Percentiles rank a stretch among this genome's conserved stretches.
phyloP scores from a whole-genome alignment of 2,797 vertebrate species.

The Acanthurus tractus region DNA sequence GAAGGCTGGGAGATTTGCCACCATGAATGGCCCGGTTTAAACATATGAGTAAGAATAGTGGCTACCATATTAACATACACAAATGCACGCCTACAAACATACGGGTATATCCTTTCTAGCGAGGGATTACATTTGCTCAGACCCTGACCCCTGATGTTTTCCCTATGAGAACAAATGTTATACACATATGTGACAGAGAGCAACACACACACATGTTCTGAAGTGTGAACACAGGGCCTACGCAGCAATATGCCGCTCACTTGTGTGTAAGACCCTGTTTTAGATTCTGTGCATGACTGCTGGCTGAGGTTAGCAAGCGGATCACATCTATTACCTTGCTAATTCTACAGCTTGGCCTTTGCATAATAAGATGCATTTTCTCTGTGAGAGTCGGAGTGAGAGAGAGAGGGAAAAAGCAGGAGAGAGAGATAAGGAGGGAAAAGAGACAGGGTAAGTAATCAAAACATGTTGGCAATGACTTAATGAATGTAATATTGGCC shows the following conservation, averaged over 20 bases:
- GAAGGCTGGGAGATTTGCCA: neutral
- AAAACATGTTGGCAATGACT: slow-evolving; percentile 77
- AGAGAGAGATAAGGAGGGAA: slow-evolving; percentile 41
- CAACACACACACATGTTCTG: slow-evolving; percentile 3
- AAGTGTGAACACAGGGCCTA: slow-evolving; percentile 48
- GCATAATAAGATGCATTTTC: slow-evolving; percentile 80
- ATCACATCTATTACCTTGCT: slow-evolving; percentile 83
- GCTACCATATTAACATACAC: neutral
- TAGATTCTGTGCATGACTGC: slow-evolving; percentile 74
- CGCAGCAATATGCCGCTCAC: slow-evolving; percentile 50
- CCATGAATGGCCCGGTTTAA: no score
- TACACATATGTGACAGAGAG: slow-evolving; percentile 38
- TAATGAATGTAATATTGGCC: slow-evolving; percentile 72
- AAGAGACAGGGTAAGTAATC: slow-evolving; percentile 70
- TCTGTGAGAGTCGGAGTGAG: slow-evolving; percentile 37
- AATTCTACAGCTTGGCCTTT: slow-evolving; percentile 82
- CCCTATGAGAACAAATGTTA: slow-evolving; percentile 54
- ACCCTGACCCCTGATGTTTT: slow-evolving; percentile 25
- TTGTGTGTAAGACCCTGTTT: slow-evolving; percentile 69
- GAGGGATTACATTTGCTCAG: slow-evolving; percentile 16
- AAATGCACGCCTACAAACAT: neutral
- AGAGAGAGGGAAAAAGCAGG: neutral
- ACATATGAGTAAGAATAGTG: no score
- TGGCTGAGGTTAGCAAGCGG: slow-evolving; percentile 78
- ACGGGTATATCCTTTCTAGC: neutral